These are phyloP conservation scores for Pilophorus perplexus DNA, from an alignment of 2,888 invertebrate genomes.

Conservation along the genomic window DNA sequence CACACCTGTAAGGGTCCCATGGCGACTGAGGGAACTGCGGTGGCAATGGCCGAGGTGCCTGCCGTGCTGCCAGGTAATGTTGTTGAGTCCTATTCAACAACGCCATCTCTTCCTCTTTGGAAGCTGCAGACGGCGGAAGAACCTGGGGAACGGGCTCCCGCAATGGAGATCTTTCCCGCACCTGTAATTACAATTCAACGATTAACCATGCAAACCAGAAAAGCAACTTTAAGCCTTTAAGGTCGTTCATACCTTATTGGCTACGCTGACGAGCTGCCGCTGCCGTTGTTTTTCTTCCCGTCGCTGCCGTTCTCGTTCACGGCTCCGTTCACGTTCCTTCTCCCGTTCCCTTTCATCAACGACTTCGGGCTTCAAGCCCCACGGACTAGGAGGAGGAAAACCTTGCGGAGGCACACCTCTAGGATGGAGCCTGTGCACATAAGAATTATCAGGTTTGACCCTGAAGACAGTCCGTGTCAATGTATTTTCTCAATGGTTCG, in stretches of 20 bases:
- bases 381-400: conserved; percentile 52
- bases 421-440: conserved; percentile 61
- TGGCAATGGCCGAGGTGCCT: conserved; percentile 54
- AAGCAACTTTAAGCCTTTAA: too few relatives aligned
- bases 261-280: conserved; percentile 18
- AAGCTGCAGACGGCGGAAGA: conserved; percentile 47
- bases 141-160: conserved; percentile 57
- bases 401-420: conserved; percentile 54
- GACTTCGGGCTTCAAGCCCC: conserved; percentile 68
- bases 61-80: conserved; percentile 48
- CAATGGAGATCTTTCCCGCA: conserved; percentile 70
- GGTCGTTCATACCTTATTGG: conserved; percentile 18
- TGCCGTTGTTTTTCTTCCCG: conserved; percentile 54
- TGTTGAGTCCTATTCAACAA: conserved; percentile 54
- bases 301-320: conserved; percentile 49
- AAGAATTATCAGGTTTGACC: too few relatives aligned
- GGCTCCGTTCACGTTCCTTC: conserved; percentile 52
- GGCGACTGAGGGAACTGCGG: conserved; percentile 60
- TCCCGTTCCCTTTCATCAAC: conserved; percentile 57
- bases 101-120: conserved; percentile 55
- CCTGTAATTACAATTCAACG: too few relatives aligned
- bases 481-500: too few relatives aligned
- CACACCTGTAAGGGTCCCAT: conserved; percentile 61
- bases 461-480: too few relatives aligned
- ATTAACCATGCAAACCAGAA: too few relatives aligned